These are phyloP conservation scores for Entomobrya multifasciata DNA, from an alignment of 2,888 invertebrate genomes.

Conservation along the genomic window DNA sequence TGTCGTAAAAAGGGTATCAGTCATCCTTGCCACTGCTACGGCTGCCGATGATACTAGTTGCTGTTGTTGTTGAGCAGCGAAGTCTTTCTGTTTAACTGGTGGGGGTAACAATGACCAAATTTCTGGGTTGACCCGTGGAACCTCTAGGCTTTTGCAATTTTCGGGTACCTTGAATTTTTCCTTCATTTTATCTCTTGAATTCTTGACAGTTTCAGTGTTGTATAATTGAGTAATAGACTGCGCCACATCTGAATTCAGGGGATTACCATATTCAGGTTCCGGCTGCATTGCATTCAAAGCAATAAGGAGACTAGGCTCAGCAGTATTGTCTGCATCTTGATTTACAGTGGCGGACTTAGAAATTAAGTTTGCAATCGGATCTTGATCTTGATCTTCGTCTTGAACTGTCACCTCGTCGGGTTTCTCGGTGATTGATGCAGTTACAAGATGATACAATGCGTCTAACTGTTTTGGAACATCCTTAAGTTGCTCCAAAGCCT, in stretches of 20 bases:
- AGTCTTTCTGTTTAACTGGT: background rate
- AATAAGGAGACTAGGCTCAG: background rate
- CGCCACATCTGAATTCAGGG: background rate
- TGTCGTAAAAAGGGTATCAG: background rate
- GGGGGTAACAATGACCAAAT: background rate
- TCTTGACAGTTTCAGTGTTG: too few relatives aligned
- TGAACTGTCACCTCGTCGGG: background rate
- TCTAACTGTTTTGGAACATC: background rate
- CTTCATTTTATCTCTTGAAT: slow-evolving; percentile 4
- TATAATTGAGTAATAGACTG: background rate
- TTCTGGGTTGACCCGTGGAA: background rate
- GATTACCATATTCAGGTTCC: background rate
- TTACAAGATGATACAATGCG: background rate
- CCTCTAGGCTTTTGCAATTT: background rate
- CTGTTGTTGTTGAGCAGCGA: background rate
- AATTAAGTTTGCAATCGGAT: background rate
- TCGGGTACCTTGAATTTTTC: background rate
- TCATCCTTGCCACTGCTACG: background rate
- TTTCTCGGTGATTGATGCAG: background rate
- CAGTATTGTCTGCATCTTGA: background rate
- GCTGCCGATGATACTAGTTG: background rate
- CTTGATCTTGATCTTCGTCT: too few relatives aligned
- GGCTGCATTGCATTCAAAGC: background rate
- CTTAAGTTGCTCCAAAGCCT: background rate
- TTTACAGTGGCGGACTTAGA: background rate